Conservation (phyloP, 2,113 vertebrate genomes). For the Thymallus thymallus region DNA sequence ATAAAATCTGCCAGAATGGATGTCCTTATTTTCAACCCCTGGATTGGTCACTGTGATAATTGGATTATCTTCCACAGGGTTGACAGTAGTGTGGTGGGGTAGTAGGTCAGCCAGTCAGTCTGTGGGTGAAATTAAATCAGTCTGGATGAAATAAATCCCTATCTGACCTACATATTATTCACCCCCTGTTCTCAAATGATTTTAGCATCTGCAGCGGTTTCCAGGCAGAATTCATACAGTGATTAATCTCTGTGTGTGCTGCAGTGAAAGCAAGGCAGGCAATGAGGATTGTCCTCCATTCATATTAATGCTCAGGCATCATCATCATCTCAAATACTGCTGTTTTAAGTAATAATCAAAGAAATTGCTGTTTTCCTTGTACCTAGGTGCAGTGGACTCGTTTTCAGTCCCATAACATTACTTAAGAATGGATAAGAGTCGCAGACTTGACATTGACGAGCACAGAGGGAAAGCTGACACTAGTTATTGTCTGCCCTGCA, state of each 20-base stretch:
- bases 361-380: no score
- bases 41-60: background rate
- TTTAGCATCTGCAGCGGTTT: constrained; percentile 18
- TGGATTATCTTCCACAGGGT: background rate
- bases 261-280: background rate
- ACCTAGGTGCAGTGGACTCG: background rate
- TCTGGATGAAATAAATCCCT: background rate
- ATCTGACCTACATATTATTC: constrained; percentile 43
- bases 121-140: background rate
- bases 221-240: background rate
- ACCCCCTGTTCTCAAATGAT: constrained; percentile 17
- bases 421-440: background rate
- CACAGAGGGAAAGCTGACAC: background rate
- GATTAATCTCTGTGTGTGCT: background rate
- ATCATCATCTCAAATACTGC: background rate
- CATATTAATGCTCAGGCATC: background rate
- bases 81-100: background rate
- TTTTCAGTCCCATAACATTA: background rate
- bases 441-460: background rate
- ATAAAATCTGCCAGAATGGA: no score
- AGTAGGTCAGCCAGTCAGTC: background rate
- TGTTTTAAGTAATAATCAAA: background rate
- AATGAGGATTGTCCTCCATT: background rate
- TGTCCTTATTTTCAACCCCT: background rate
- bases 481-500: background rate